Evolutionary conservation across 2,113 vertebrate genomes (phyloP), one percentile per base, ranked within the genome.

Genomic region (Salvelinus sp.): DNA sequence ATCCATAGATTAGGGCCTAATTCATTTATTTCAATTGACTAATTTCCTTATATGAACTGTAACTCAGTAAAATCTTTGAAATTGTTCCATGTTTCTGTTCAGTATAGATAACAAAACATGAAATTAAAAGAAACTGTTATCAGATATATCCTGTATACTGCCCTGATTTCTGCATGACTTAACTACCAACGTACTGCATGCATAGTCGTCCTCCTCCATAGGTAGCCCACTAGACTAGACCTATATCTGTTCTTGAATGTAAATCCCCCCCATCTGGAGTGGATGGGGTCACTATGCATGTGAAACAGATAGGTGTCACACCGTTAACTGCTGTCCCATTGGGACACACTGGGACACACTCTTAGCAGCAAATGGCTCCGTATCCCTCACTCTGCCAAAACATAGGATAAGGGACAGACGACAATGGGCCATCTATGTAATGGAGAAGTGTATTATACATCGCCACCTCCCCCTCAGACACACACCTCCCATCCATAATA

Each of bases 261-360:
- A 62, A 62, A 62, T 62, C 20, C 6, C 18, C 50, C 60, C 66
- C 47, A 63, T 28, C 13, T n/a, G 3, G 44, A 25, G 60, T 48
- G 22, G 18, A 2, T 33, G 30, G 23, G n/a, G 38, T 16, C 2
- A 10, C 14, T 71, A 75, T 80, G 38, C 65, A 79, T 76, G 38
- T 86, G 25, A 78, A 78, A 64, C 18, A 54, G 50, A 82, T 28
- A 74, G 64, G 69, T 74, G 14, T 67, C 25, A 28, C 73, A 75
- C 64, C 64, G 64, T 48, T 67, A 25, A 54, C 47, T 16, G 23
- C 12, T 25, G 30, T 16, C 72, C 62, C 12, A 54, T 54, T 54
- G 50, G 50, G 38, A 54, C 50, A 54, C 12, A 54, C 16, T 38
- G n/a, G 58, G 50, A 60, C 6, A 54, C 23, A 33, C 60, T 25